Base-by-base conservation (phyloP, 2,888 invertebrate species). In the Caenorhabditis parvicauda region DNA sequence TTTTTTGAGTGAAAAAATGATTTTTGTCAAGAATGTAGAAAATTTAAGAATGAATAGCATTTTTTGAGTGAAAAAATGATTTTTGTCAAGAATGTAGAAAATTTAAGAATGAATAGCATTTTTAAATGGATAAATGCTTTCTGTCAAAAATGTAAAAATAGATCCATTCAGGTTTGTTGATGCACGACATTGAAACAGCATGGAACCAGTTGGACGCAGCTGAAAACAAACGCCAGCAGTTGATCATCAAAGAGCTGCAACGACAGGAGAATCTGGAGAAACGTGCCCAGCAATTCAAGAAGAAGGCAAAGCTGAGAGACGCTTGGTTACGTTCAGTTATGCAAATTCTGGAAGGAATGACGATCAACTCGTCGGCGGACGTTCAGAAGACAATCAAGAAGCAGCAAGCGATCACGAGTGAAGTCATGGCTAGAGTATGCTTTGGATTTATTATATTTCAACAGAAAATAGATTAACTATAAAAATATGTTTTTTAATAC, bases 301-400 rank as follows among this genome's bases (percentile, higher is more conserved):
- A 90, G 74, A 98, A 98, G 86, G 88, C 88, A 60, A 70, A 74
- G 1, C 87, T 98, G 46, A 87, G 96, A 49, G 93, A 95, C n/a
- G 90, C 92, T 0, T 98, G 96, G 84, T 84, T 98, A 61, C 91
- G 91, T 83, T 96, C 61, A 2, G 66, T 66, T 24, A 57, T 56
- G 38, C 90, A 90, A 82, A 92, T 96, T 17, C 84, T 96, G 19
- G 67, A 76, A 32, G 72, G 71, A 28, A 64, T 73, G 70, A 80
- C 83, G 49, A 80, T 82, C 57, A 91, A 91, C 1, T 89, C 89
- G 73, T 90, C 90, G 84, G 84, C 94, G 70, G 93, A 95, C 82
- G 92, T 95, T 0, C 95, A 96, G 82, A 95, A 95, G 1, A 92
- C 94, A 0, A 88, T 96, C 38, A 96, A 96, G 85, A 96, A 96